Evolutionary conservation across 2,888 invertebrate genomes (phyloP), one percentile per base, ranked within the genome.

Genomic region (Siphonodentalium dalli): DNA sequence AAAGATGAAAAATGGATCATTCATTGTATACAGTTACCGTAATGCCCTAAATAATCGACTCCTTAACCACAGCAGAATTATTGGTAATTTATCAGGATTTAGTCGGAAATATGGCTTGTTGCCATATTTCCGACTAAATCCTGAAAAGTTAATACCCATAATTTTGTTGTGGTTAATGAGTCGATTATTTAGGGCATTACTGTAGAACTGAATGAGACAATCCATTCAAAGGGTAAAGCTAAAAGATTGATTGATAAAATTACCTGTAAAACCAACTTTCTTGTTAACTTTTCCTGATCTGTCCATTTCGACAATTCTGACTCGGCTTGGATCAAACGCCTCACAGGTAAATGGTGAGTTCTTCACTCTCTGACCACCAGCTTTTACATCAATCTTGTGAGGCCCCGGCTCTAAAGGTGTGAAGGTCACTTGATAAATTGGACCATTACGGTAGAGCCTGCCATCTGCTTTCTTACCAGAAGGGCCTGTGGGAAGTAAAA

Each of bases 341-440:
- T 95, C 93, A 81, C 95, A 95, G 20, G 90, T 90, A 81, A 93
- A 94, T 0, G 96, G 96, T 20, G 93, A 93, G 1, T 94, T 94
- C 54, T 89, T 89, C 3, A 95, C 90, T 45, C 91, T 90, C 59
- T 92, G 50, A 40, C 90, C 92, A 79, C 93, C 94, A 80, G 94
- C 93, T 78, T 92, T 91, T 20, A 94, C 93, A 83, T 96, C 94
- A 70, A 98, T 89, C 58, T 92, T 87, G 83, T 98, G 95, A 61
- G 71, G 67, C 70, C 96, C 97, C 13, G 95, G 93, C 66, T 90
- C 90, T 60, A 88, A 88, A 0, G 96, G 94, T 0, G 89, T 88
- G 79, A 93, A 95, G 23, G 88, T 58, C n/a, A 62, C 59, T 2
- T 55, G 47, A 15, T 51, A 56, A 20, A 53, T 34, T 41, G 58